phyloP scores from a whole-genome alignment of 2,113 vertebrate genomes.

The Macrotus californicus region DNA sequence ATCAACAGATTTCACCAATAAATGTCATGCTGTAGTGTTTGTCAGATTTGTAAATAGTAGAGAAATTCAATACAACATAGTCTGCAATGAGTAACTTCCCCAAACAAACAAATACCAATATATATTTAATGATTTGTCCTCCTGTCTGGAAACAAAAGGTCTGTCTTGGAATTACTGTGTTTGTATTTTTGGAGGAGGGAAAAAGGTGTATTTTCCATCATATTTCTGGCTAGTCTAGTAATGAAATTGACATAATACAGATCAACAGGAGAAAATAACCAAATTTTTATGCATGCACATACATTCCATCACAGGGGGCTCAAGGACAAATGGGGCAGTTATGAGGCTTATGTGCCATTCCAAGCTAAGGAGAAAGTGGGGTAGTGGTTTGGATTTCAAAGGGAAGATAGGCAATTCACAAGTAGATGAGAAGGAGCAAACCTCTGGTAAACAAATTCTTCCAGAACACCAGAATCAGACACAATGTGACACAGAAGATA shows the following conservation, averaged over 20 bases:
- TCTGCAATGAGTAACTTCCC: background rate
- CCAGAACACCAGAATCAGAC: background rate
- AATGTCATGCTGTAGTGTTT: background rate
- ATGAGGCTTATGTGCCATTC: background rate
- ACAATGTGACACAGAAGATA: background rate
- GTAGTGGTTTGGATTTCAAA: background rate
- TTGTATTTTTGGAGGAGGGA: background rate
- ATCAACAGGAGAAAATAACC: background rate
- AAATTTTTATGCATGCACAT: background rate
- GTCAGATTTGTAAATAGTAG: background rate
- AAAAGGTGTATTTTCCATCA: background rate
- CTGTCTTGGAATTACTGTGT: background rate
- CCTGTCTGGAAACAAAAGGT: background rate
- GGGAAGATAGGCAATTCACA: background rate
- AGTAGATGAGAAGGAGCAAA: background rate
- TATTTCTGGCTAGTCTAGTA: background rate
- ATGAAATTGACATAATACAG: background rate
- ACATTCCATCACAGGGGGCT: background rate
- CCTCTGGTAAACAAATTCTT: background rate
- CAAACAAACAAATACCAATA: background rate
- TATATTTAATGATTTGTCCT: background rate
- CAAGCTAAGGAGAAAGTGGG: background rate
- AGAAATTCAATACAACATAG: background rate
- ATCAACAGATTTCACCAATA: background rate
- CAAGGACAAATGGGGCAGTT: background rate